Evolutionary conservation across 2,888 invertebrate species (phyloP), one percentile per base, ranked within the genome.

Genomic region (Drosophila prolongata): DNA sequence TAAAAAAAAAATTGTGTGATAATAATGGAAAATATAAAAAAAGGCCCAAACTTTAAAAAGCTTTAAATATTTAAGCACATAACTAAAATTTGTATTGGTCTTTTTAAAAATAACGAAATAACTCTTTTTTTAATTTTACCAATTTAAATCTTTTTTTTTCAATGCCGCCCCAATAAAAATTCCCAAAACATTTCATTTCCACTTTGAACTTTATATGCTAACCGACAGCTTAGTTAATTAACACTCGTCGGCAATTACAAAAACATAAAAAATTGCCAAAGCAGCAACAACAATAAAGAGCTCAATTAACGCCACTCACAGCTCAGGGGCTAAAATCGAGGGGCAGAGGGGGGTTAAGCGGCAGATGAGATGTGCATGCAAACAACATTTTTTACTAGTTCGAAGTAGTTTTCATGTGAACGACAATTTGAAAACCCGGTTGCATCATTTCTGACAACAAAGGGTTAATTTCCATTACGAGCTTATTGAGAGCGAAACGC

Each of bases 251-350:
- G 75, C 73, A 58, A 68, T 75, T 68, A 52, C 46, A 75, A 57
- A 59, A 54, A 30, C 49, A 66, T 3, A 35, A 64, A 74, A 16
- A 43, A 35, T 24, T 64, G 34, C 44, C 14, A n/a, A 10, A 38
- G 19, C 46, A 67, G 50, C 42, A 66, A 72, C 55, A 66, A 80
- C 62, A 87, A 87, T 72, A 80, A 69, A 62, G 76, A 88, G 79
- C 87, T 87, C 85, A 85, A 89, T 85, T 85, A 89, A 89, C 87
- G 87, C 89, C 89, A 74, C 71, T 75, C 80, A 72, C 44, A 65
- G 13, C 70, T 68, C 52, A 59, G 34, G 37, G 52, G 61, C 38
- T 34, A 30, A 34, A n/a, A 43, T 37, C 34, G 27, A 30, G 44
- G 61, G 27, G 38, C 24, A 11, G 9, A 8, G 34, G 13, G 54